Evolutionary conservation across 2,797 vertebrate genomes (phyloP).

Genomic region (Tokudaia muenninki): DNA sequence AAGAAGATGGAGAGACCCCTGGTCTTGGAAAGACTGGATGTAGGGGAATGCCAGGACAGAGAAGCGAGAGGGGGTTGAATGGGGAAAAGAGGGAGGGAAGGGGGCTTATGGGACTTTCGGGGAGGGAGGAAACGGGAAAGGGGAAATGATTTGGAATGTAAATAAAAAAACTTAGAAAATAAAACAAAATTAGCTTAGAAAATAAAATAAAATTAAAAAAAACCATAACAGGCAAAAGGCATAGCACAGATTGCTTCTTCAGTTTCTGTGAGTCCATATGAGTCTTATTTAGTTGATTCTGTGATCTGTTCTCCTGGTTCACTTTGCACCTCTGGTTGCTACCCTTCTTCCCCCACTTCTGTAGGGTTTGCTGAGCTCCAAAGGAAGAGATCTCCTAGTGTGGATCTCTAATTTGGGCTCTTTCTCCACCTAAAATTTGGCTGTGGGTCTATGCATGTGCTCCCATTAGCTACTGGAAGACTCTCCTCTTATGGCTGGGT

Average conservation of each 20-base stretch:
- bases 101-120: too few species aligned
- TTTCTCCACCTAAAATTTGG: not conserved
- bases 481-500: not conserved
- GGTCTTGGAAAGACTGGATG: too few species aligned
- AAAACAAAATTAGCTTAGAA: too few species aligned
- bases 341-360: not conserved
- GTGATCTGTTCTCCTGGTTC: not conserved
- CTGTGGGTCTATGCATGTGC: not conserved
- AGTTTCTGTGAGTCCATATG: not conserved
- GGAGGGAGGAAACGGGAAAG: too few species aligned
- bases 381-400: not conserved
- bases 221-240: not conserved
- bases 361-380: not conserved
- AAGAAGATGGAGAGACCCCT: too few species aligned
- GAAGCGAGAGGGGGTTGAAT: too few species aligned
- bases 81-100: too few species aligned
- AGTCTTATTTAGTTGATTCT: not conserved
- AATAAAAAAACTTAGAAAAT: too few species aligned
- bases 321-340: not conserved
- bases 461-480: not conserved
- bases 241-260: too few species aligned
- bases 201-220: too few species aligned
- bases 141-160: too few species aligned
- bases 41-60: too few species aligned
- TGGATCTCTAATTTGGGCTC: not conserved